Evolutionary conservation across 2,113 vertebrate genomes (phyloP).

Genomic region (Barbus barbus): DNA sequence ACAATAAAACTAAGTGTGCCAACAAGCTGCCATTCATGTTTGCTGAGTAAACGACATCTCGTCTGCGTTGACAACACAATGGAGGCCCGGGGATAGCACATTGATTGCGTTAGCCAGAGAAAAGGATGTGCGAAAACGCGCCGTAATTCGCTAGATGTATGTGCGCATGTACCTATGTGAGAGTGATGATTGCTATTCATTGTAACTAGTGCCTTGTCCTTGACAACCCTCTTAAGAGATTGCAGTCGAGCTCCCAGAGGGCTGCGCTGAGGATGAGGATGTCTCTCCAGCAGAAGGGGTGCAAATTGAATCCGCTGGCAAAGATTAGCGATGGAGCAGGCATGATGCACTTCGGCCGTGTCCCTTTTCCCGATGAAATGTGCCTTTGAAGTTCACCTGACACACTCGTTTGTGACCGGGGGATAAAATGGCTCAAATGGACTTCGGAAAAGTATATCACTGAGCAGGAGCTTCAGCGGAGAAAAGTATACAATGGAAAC

Average conservation of each 20-base stretch:
- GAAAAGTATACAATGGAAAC: neutral
- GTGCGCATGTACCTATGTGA: neutral
- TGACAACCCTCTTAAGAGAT: slow-evolving; percentile 44
- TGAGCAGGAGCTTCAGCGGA: neutral
- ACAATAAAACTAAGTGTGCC: slow-evolving; percentile 29
- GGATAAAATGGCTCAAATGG: neutral
- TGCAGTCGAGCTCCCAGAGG: slow-evolving; percentile 30
- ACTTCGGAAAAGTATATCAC: neutral
- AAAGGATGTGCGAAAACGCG: neutral
- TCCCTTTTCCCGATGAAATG: neutral
- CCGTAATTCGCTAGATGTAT: neutral
- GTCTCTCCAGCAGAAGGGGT: slow-evolving; percentile 33
- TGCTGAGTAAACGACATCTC: slow-evolving; percentile 15
- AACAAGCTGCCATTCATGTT: slow-evolving; percentile 43
- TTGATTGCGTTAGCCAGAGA: slow-evolving; percentile 37
- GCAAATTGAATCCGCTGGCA: slow-evolving; percentile 55
- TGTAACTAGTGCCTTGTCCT: slow-evolving; percentile 36
- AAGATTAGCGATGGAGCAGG: slow-evolving; percentile 35
- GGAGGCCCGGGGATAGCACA: neutral
- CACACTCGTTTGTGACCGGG: neutral
- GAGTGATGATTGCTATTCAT: slow-evolving; percentile 41
- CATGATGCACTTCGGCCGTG: slow-evolving; percentile 9
- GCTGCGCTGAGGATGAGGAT: slow-evolving; percentile 27
- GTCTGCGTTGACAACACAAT: slow-evolving; percentile 14
- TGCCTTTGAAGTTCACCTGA: slow-evolving; percentile 29